A percentile compares a stretch with the other conserved stretches of the same genome.
These are phyloP conservation scores for Menidia menidia DNA, from an alignment of 2,797 vertebrate genomes.

Conservation along the genomic window DNA sequence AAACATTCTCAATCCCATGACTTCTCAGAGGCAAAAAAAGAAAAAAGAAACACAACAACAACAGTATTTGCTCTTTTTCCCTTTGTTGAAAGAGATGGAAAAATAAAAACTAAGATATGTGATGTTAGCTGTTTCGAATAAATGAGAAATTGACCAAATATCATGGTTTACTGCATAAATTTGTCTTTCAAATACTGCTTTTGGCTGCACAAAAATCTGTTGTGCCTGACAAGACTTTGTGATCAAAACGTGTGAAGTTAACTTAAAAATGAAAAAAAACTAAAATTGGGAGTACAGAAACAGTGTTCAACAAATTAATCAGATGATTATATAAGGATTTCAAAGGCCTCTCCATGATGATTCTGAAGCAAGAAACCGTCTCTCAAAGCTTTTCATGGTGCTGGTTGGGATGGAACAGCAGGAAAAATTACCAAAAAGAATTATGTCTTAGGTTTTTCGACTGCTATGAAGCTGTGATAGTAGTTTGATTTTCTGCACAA, in stretches of 20 bases:
- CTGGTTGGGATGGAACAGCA: slow-evolving; percentile 4
- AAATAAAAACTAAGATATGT: background rate
- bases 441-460: background rate
- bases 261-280: no score
- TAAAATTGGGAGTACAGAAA: no score
- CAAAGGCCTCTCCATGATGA: no score
- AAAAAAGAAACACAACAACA: background rate
- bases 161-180: no score
- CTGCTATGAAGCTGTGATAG: background rate
- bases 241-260: no score
- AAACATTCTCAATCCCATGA: slow-evolving; percentile 5
- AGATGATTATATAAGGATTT: background rate
- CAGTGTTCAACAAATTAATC: no score
- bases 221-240: no score
- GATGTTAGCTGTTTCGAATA: background rate
- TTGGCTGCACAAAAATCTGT: no score
- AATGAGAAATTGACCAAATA: no score
- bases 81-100: slow-evolving; percentile 3
- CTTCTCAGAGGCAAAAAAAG: slow-evolving; percentile 2
- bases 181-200: no score
- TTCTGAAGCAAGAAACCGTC: background rate
- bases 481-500: background rate
- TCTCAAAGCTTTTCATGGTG: background rate
- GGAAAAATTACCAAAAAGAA: slow-evolving; percentile 11
- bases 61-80: slow-evolving; percentile 15